A percentile compares a stretch with the other conserved stretches of the same genome.
Evolutionary conservation across 1,140 invertebrate species (phyloP).

Genomic region (Hycleus cichorii): DNA sequence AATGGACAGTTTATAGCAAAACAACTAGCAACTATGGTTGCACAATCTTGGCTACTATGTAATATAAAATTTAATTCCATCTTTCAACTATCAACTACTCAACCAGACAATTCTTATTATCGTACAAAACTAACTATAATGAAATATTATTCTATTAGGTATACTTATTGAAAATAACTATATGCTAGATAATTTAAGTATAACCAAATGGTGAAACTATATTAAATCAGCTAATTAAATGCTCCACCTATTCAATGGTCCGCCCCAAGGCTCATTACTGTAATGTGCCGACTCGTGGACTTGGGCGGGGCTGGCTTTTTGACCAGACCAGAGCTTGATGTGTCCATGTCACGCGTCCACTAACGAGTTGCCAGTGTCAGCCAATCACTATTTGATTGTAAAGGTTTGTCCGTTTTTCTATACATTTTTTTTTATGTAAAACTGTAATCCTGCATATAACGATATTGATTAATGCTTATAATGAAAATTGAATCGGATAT

Average conservation of each 20-base stretch:
- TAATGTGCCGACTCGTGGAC: conserved; percentile 28
- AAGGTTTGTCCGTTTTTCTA: conserved; percentile 11
- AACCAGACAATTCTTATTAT: too few relatives aligned
- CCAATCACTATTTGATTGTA: conserved; percentile 23
- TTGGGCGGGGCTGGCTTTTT: conserved; percentile 23
- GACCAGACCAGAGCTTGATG: conserved; percentile 24
- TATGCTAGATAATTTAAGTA: not conserved
- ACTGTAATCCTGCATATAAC: too few relatives aligned
- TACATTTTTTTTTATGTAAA: conserved; percentile 1
- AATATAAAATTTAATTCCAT: too few relatives aligned
- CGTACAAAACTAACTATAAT: too few relatives aligned
- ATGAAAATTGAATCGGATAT: too few relatives aligned
- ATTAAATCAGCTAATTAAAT: conserved; percentile 33
- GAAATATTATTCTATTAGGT: too few relatives aligned
- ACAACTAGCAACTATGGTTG: too few relatives aligned
- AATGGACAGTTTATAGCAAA: conserved; percentile 9
- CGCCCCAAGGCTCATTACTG: conserved; percentile 30
- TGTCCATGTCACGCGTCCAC: conserved; percentile 25
- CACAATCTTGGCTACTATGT: too few relatives aligned
- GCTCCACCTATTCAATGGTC: conserved; percentile 28
- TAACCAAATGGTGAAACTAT: not conserved
- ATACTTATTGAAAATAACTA: too few relatives aligned
- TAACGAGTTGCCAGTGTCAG: conserved; percentile 22
- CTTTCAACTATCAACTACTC: too few relatives aligned
- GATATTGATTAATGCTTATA: too few relatives aligned